These are phyloP conservation scores for Talpa occidentalis DNA, from an alignment of 2,113 vertebrate species.

Conservation along the genomic window DNA sequence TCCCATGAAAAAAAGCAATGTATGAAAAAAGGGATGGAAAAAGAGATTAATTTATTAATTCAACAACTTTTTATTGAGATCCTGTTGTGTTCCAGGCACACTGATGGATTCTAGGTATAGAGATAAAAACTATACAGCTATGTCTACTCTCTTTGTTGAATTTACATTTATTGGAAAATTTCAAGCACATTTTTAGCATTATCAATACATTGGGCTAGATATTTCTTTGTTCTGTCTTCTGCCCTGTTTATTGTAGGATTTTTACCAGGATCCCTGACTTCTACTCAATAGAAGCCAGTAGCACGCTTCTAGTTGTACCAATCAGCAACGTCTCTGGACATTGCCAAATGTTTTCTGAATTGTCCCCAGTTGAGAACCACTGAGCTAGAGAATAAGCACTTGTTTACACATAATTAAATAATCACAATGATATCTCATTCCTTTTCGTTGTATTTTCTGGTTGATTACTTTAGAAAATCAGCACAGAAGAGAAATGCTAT, in stretches of 20 bases:
- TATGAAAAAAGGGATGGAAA: not conserved
- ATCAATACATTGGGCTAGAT: not conserved
- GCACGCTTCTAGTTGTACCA: not conserved
- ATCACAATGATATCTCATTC: slow-evolving; percentile 49
- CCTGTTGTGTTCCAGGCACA: not conserved
- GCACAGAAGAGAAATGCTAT: slow-evolving; percentile 47
- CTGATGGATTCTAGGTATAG: not conserved
- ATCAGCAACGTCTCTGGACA: slow-evolving; percentile 45
- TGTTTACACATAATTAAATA: slow-evolving; percentile 56
- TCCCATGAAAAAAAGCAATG: not conserved
- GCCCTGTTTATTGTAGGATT: not conserved
- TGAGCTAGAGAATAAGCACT: slow-evolving; percentile 48
- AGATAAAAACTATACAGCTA: not conserved
- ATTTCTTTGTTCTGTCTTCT: not conserved
- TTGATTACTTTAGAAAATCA: slow-evolving; percentile 63
- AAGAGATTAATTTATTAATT: not conserved
- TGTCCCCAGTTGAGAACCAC: slow-evolving; percentile 39
- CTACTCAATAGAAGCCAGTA: slow-evolving; percentile 15
- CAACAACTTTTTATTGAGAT: not conserved
- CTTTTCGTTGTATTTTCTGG: slow-evolving; percentile 64
- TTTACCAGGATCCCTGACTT: slow-evolving; percentile 11
- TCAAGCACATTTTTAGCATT: not conserved
- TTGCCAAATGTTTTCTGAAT: slow-evolving; percentile 47
- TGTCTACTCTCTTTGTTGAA: not conserved
- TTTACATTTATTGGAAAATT: not conserved